Conservation (phyloP, 1,140 invertebrate genomes). For the Mactra quadrangularis region DNA sequence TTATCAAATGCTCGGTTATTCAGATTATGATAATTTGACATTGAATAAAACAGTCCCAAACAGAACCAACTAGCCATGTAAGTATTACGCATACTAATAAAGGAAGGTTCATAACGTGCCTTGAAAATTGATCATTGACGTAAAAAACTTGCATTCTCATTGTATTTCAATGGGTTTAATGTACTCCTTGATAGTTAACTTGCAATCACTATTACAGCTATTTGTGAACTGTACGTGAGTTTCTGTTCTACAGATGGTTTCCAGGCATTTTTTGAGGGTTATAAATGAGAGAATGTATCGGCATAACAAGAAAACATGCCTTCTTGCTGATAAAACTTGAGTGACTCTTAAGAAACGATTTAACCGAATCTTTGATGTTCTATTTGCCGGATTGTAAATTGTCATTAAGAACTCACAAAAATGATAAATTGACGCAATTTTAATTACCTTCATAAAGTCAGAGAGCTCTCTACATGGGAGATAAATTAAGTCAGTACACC, state of each 20-base stretch:
- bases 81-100: no score
- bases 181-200: no score
- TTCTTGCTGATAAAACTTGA: conserved; percentile 52
- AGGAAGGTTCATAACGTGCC: no score
- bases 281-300: conserved; percentile 2
- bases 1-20: no score
- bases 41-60: no score
- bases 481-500: conserved; percentile 6
- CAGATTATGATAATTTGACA: no score
- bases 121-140: no score
- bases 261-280: background rate
- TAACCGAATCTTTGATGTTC: conserved; percentile 59
- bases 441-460: conserved; percentile 39
- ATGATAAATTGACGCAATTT: conserved; percentile 54
- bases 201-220: no score
- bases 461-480: conserved; percentile 28
- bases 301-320: conserved; percentile 40
- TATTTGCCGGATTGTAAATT: conserved; percentile 58
- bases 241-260: background rate
- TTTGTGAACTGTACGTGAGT: no score
- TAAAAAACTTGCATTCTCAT: no score
- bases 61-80: no score
- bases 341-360: conserved; percentile 53
- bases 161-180: no score
- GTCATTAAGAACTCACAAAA: conserved; percentile 44